These are phyloP conservation scores for Sebastes oblongus DNA, from an alignment of 2,797 vertebrate genomes.

Conservation along the genomic window DNA sequence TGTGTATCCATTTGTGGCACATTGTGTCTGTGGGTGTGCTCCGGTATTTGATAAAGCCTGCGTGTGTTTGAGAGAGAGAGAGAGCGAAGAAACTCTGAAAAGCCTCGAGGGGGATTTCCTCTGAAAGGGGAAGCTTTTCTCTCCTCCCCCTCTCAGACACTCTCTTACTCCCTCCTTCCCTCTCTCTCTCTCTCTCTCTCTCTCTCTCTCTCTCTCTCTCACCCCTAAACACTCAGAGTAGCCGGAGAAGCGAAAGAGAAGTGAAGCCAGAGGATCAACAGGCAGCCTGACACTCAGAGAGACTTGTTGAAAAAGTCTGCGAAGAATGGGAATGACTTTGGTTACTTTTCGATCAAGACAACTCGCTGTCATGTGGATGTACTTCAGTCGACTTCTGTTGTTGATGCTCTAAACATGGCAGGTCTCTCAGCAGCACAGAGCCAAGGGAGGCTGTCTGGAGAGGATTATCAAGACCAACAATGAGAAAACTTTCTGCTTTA, in stretches of 20 bases:
- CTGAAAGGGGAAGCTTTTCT: conserved; percentile 81
- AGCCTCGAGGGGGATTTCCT: conserved; percentile 86
- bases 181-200: conserved; percentile 24
- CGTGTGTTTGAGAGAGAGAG: conserved; percentile 31
- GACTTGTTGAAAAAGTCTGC: conserved; percentile 25
- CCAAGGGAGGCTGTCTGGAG: conserved; percentile 42
- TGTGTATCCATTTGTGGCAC: conserved; percentile 35
- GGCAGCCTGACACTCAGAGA: conserved; percentile 47
- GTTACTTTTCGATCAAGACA: conserved; percentile 22
- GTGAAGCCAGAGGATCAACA: conserved; percentile 70
- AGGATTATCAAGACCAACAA: conserved; percentile 64
- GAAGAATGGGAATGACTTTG: conserved; percentile 65
- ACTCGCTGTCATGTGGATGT: conserved; percentile 61
- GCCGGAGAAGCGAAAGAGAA: conserved; percentile 61
- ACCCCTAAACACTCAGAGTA: conserved; percentile 55
- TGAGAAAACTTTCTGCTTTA: conserved; percentile 58
- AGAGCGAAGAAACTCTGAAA: conserved; percentile 76
- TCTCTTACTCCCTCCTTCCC: conserved; percentile 30
- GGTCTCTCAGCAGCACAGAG: conserved; percentile 37
- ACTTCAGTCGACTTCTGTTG: conserved; percentile 44
- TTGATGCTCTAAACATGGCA: conserved; percentile 68
- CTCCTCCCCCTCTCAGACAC: conserved; percentile 67
- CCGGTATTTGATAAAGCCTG: conserved; percentile 48
- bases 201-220: conserved; percentile 17
- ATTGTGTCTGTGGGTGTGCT: conserved; percentile 53